Evolutionary conservation across 2,113 vertebrate species (phyloP).

Genomic region (Panthera leo): DNA sequence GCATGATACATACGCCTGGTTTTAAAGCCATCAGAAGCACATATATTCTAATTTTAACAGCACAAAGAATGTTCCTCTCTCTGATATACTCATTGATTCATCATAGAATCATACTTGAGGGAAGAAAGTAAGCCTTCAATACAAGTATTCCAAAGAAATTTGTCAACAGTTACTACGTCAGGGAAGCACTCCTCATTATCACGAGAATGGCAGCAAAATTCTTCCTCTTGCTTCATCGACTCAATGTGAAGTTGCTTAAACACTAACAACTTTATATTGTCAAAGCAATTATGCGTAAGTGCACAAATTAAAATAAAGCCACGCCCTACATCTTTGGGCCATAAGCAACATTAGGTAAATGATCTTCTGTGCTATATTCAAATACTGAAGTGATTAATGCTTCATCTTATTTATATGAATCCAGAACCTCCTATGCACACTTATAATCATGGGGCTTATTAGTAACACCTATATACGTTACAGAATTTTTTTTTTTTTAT

Average conservation of each 20-base stretch:
- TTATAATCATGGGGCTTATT: not conserved
- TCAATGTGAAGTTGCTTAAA: not conserved
- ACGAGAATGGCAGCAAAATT: not conserved
- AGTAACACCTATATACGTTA: not conserved
- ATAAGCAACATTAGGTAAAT: not conserved
- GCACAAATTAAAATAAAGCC: not conserved
- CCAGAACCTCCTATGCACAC: no score
- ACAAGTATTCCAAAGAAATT: not conserved
- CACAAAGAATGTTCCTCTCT: not conserved
- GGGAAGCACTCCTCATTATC: not conserved
- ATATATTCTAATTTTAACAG: not conserved
- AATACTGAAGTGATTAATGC: not conserved
- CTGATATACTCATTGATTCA: not conserved
- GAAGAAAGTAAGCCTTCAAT: not conserved
- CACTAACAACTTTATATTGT: not conserved
- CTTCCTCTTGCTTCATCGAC: not conserved
- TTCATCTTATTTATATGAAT: not conserved
- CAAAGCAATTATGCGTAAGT: no score
- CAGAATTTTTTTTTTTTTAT: not conserved
- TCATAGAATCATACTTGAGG: not conserved
- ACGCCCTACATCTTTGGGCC: accelerated
- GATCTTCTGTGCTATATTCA: not conserved
- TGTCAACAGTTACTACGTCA: not conserved
- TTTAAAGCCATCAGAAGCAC: not conserved
- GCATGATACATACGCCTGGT: not conserved